Percentiles rank a stretch among this genome's conserved stretches.
phyloP scores from a whole-genome alignment of 2,888 invertebrate genomes.

The Eupithecia inturbata region DNA sequence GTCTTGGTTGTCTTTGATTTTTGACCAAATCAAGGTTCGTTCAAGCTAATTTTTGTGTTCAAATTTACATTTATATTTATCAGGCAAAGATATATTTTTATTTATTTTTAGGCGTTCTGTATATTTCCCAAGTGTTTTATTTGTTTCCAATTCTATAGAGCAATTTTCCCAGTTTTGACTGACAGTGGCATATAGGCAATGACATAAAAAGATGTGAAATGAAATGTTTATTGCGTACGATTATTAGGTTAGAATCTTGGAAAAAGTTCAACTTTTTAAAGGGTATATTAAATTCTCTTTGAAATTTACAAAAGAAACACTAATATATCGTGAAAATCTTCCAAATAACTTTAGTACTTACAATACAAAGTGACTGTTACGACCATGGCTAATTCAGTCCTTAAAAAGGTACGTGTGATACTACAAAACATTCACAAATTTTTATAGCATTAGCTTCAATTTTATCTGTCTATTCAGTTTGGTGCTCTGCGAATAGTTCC shows the following conservation, averaged over 20 bases:
- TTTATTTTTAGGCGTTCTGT: background rate
- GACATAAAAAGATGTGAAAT: background rate
- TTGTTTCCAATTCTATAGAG: background rate
- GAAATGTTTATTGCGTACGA: background rate
- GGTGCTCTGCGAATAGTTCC: constrained; percentile 60
- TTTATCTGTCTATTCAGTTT: constrained; percentile 53
- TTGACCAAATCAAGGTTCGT: background rate
- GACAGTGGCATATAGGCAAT: background rate
- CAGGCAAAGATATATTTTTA: background rate
- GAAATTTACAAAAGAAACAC: too few relatives aligned
- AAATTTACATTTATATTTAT: background rate
- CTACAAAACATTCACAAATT: background rate
- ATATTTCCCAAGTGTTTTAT: background rate
- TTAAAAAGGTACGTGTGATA: constrained; percentile 57
- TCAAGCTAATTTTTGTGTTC: background rate
- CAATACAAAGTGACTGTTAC: background rate
- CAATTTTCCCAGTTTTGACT: background rate
- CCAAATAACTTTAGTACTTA: background rate
- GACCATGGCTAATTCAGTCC: constrained; percentile 64
- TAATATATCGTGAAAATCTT: background rate
- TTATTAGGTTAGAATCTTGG: background rate
- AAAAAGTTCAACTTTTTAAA: too few relatives aligned
- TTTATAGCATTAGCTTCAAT: background rate
- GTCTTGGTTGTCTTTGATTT: constrained; percentile 7
- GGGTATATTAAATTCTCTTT: too few relatives aligned